Evolutionary conservation across 2,113 vertebrate species (phyloP).

Genomic region (Pithys albifrons): DNA sequence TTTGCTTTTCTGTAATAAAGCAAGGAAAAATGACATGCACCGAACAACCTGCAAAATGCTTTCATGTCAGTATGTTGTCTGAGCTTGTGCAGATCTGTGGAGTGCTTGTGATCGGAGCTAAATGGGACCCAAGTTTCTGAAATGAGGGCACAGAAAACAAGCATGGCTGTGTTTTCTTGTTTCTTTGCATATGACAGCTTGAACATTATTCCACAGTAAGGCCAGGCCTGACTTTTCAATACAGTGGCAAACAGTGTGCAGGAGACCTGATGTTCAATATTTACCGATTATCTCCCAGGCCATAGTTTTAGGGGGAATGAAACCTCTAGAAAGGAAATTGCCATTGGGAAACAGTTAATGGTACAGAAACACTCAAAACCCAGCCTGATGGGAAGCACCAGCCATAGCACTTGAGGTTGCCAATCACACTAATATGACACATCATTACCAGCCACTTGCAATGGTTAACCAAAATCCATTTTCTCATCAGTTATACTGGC

Average conservation of each 20-base stretch:
- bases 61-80: background rate
- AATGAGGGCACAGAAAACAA: background rate
- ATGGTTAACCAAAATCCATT: constrained; percentile 25
- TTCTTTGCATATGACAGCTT: background rate
- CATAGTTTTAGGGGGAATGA: background rate
- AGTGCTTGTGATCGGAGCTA: background rate
- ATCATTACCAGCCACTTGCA: constrained; percentile 45
- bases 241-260: background rate
- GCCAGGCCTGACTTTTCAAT: background rate
- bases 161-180: background rate
- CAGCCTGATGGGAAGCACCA: background rate
- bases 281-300: background rate
- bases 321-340: background rate
- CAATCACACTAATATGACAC: constrained; percentile 1
- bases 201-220: background rate
- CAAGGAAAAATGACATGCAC: background rate
- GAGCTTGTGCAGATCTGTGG: background rate
- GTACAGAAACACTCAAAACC: background rate
- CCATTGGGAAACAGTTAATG: background rate
- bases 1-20: constrained; percentile 9
- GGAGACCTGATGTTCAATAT: background rate
- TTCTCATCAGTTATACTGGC: constrained; percentile 32
- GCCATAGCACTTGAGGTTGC: background rate
- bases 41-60: background rate
- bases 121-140: background rate